A percentile compares a stretch with the other conserved stretches of the same genome.
These are phyloP conservation scores for Zaprionus kolodkinae DNA, from an alignment of 1,140 invertebrate species.

Conservation along the genomic window DNA sequence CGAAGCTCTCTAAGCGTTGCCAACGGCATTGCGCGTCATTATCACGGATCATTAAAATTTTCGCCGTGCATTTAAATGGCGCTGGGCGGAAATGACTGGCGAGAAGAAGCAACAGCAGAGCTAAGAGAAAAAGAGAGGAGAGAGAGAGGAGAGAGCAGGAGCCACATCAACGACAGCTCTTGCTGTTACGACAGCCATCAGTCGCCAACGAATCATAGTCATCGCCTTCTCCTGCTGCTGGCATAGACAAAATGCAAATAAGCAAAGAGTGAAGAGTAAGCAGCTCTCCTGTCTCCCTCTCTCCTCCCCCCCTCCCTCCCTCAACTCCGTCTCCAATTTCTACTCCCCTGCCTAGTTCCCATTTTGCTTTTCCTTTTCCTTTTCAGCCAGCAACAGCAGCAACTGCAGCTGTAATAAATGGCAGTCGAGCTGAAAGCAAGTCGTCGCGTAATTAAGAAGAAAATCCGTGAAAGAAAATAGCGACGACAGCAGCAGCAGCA, in stretches of 20 bases:
- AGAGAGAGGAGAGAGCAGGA: constrained; percentile 18
- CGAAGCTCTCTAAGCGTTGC: constrained; percentile 48
- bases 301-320: neutral
- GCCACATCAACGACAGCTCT: constrained; percentile 3
- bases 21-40: constrained; percentile 70
- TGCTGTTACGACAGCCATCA: constrained; percentile 38
- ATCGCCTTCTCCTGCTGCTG: neutral
- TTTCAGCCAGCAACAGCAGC: constrained; percentile 18
- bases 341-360: neutral
- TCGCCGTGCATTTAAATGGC: constrained; percentile 56
- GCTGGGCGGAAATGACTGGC: constrained; percentile 57
- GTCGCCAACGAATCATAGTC: constrained; percentile 14
- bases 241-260: constrained; percentile 74
- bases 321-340: neutral
- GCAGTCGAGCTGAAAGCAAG: constrained; percentile 45
- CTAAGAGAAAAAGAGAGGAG: constrained; percentile 21
- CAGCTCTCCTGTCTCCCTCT: neutral
- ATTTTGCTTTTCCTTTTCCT: constrained; percentile 25
- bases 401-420: constrained; percentile 43
- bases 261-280: constrained; percentile 44
- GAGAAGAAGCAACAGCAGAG: constrained; percentile 36
- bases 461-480: constrained; percentile 52
- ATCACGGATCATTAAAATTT: constrained; percentile 81
- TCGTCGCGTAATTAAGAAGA: constrained; percentile 72
- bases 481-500: constrained; percentile 6